Evolutionary conservation across 2,888 invertebrate genomes (phyloP).

Genomic region (Campopleginae sp.): DNA sequence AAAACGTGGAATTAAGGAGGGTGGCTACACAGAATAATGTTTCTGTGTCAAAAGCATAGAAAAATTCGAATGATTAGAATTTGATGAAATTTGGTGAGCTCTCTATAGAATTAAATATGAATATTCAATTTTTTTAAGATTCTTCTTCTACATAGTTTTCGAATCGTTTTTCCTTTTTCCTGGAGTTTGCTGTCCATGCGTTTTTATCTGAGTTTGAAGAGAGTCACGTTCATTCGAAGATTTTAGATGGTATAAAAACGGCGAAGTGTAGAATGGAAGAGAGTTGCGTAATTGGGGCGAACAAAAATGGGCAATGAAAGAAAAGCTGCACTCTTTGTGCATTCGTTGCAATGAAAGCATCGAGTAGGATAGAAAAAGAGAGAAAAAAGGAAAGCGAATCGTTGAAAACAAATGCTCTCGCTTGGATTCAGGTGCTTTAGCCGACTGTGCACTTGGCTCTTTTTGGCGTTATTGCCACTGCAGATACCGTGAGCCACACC

Average conservation of each 20-base stretch:
- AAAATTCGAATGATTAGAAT: no score
- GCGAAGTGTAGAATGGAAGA: constrained; percentile 14
- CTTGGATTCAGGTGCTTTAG: constrained; percentile 42
- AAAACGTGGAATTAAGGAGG: no score
- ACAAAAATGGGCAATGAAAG: constrained; percentile 57
- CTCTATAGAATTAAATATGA: no score
- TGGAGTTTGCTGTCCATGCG: no score
- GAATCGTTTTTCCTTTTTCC: no score
- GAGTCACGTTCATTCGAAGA: constrained; percentile 1
- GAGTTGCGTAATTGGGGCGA: constrained; percentile 62
- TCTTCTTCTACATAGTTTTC: no score
- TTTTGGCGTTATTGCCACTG: constrained; percentile 57
- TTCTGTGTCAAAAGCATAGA: no score
- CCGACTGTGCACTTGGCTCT: constrained; percentile 52
- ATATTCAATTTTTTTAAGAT: no score
- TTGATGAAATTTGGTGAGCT: no score
- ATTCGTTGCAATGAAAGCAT: constrained; percentile 52
- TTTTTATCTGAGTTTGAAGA: background rate
- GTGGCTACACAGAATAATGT: no score
- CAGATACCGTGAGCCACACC: constrained; percentile 4
- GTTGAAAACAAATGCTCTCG: constrained; percentile 35
- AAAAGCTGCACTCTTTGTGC: constrained; percentile 50
- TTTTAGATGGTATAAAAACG: constrained; percentile 1
- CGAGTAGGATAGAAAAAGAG: background rate
- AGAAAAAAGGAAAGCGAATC: constrained; percentile 14